Base-by-base conservation (phyloP, 2,888 invertebrate species). In the Athalia cordata region DNA sequence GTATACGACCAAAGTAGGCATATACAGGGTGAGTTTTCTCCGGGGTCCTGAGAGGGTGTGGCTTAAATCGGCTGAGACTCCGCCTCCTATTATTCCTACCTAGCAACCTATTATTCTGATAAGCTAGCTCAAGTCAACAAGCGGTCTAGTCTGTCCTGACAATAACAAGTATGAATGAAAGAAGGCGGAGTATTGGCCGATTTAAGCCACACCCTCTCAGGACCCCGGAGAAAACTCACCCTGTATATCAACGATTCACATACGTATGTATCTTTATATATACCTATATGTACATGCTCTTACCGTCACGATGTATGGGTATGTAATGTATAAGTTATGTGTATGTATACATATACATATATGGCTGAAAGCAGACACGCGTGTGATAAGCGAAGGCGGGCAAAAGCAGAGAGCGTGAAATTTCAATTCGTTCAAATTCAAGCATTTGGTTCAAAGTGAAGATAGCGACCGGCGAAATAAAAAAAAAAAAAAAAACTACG, bases 351-450 rank as follows among this genome's bases (percentile, higher is more conserved):
- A 29, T 3, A 5, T 64, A n/a, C 45, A 64, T 45, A 64, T n/a
- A 66, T 8, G 8, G 52, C 52, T 15, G 15, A 9, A 13, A 29
- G 47, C 29, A 29, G 29, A 29, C 29, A 29, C 29, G 29, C 29
- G 29, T 29, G 29, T 29, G 29, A 29, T 29, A 29, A 29, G 29
- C 29, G 29, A 1, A 0, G 29, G 29, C 29, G 29, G 55, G 68
- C 68, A 55, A 43, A 55, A 43, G 50, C 68, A 57, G 57, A 57
- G 45, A 72, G 47, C 72, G 72, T 72, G 57, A 57, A 57, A 72
- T 72, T 72, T 59, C 72, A 59, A 72, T 72, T 72, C 72, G 47
- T 59, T 59, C 57, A 59, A 72, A 72, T 72, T 45, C 72, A 59
- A 29, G 57, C 43, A 45, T n/a, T 72, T 57, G 47, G 45, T 47